Evolutionary conservation across 2,113 vertebrate species (phyloP).

Genomic region (Hoplias malabaricus): DNA sequence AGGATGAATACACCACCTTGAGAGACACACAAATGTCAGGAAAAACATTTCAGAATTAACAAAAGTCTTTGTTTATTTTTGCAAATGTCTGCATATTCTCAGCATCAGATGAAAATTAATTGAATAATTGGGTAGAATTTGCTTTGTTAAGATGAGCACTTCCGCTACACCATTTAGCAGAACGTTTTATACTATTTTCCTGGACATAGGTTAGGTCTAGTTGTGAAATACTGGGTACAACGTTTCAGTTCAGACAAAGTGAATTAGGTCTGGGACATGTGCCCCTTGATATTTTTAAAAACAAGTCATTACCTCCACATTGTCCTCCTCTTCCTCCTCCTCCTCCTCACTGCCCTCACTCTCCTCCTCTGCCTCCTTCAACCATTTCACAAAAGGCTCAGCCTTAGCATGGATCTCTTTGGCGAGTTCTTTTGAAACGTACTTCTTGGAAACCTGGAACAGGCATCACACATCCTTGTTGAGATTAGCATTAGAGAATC

Average conservation of each 20-base stretch:
- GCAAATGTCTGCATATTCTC: no score
- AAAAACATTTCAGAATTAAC: not conserved
- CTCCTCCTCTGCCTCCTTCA: conserved; percentile 98
- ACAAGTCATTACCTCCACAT: conserved; percentile 82
- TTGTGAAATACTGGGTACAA: no score
- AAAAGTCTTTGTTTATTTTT: not conserved
- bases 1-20: conserved; percentile 94
- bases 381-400: conserved; percentile 95
- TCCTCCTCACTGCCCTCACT: conserved; percentile 92
- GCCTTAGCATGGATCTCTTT: conserved; percentile 98
- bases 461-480: not conserved
- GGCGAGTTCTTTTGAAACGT: conserved; percentile 95
- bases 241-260: no score
- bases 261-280: not conserved
- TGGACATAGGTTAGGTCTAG: no score
- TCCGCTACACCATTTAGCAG: no score
- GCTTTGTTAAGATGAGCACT: no score
- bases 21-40: not conserved
- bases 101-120: no score
- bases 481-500: not conserved
- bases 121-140: no score
- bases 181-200: no score
- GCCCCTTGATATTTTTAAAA: not conserved
- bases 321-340: conserved; percentile 81
- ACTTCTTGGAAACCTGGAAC: conserved; percentile 93